phyloP scores from a whole-genome alignment of 1,140 invertebrate genomes.

The Penaeus japonicus region DNA sequence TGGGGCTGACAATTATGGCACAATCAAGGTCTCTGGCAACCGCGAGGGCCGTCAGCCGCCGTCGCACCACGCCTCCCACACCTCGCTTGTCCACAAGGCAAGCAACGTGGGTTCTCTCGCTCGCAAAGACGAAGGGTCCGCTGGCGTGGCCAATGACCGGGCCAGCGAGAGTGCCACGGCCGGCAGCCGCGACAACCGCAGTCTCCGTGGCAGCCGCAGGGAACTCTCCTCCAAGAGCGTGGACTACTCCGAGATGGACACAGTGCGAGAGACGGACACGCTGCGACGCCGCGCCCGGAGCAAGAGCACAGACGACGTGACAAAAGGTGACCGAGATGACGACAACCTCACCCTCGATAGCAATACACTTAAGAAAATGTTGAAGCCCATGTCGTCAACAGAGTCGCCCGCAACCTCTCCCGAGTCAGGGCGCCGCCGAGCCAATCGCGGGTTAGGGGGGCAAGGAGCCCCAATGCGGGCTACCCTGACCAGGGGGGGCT shows the following conservation, averaged over 20 bases:
- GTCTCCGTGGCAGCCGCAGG: constrained; percentile 49
- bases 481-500: constrained; percentile 33
- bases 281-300: constrained; percentile 70
- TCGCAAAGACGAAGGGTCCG: constrained; percentile 49
- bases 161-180: constrained; percentile 73
- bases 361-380: constrained; percentile 89
- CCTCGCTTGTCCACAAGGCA: constrained; percentile 58
- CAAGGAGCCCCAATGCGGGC: constrained; percentile 68
- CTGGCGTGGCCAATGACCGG: constrained; percentile 25
- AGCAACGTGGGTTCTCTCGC: constrained; percentile 26
- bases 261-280: constrained; percentile 69
- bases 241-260: constrained; percentile 76
- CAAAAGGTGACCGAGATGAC: constrained; percentile 57
- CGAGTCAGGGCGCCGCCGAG: constrained; percentile 69
- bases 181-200: constrained; percentile 75
- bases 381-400: constrained; percentile 82
- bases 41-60: constrained; percentile 51
- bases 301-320: constrained; percentile 83
- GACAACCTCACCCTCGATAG: constrained; percentile 69
- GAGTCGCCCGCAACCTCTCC: constrained; percentile 48
- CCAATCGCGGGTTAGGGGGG: constrained; percentile 85
- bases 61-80: constrained; percentile 58
- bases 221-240: constrained; percentile 71
- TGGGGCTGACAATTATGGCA: constrained; percentile 28
- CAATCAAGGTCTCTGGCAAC: constrained; percentile 30